Evolutionary conservation across 2,888 invertebrate species (phyloP), one percentile per base, ranked within the genome.

Genomic region (Anorthoa munda): DNA sequence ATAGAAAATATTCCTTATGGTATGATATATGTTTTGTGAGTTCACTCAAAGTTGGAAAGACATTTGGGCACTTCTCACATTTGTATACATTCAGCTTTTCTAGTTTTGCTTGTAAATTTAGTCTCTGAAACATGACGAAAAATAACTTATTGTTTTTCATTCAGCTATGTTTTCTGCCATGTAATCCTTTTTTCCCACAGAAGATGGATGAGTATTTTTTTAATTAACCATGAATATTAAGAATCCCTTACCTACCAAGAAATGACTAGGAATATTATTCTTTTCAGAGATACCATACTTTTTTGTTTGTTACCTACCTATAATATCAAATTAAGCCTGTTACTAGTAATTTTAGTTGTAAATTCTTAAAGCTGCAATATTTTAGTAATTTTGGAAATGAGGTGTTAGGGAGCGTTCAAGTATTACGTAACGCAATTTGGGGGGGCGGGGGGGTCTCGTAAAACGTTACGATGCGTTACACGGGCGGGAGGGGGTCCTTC

Each of bases 11-110:
- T 13, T 79, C n/a, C 1, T 84, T 51, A 68, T 82, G 82, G 55
- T 55, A 17, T 17, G 17, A 13, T 39, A 39, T 64, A 46, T 72
- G 66, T 56, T 80, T 51, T 2, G 18, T 18, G 11, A 82, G 48
- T 13, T 59, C 63, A 39, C 21, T 72, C 0, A 0, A 18, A 45
- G 64, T 60, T n/a, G 65, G 12, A 13, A 84, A 84, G 9, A 66
- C 45, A 61, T 61, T 51, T 31, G 73, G 45, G 51, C 84, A 84
- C 31, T 59, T 66, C 0, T 72, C 53, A 63, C 82, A 84, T 55
- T 64, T 80, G 39, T 75, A 15, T 11, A 80, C 46, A 21, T 65
- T n/a, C 3, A 72, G 31, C 48, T 66, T 84, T 56, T 68, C 65
- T 11, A 84, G 0, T 12, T 66, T 72, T 15, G 82, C 51, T n/a